Percentiles rank a stretch among this genome's conserved stretches.
Evolutionary conservation across 2,113 vertebrate species (phyloP).

Genomic region (Lepidiolamprologus cunningtoni): DNA sequence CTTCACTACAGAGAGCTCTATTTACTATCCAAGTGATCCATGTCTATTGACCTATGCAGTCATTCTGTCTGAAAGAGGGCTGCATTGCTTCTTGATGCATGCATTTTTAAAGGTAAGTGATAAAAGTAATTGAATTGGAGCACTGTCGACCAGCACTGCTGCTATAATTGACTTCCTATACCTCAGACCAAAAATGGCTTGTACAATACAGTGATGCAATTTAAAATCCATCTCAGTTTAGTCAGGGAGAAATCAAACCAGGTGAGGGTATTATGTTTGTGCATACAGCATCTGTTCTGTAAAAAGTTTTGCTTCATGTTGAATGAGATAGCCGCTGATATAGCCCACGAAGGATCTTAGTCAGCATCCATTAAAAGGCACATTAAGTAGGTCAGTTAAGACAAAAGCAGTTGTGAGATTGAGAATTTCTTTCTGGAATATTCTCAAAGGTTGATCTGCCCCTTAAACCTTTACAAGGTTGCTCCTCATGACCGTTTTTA

Average conservation of each 20-base stretch:
- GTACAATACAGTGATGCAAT: background rate
- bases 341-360: background rate
- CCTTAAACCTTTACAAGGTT: background rate
- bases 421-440: background rate
- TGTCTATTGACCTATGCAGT: background rate
- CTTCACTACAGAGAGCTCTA: background rate
- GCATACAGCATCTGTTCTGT: background rate
- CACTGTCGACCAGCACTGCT: background rate
- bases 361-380: background rate
- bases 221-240: slow-evolving; percentile 15
- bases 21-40: background rate
- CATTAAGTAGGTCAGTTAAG: background rate
- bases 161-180: slow-evolving; percentile 10
- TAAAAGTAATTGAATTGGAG: slow-evolving; percentile 33
- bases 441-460: background rate
- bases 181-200: background rate
- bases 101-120: slow-evolving; percentile 5
- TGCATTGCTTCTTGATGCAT: background rate
- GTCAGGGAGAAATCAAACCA: slow-evolving; percentile 5
- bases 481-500: background rate
- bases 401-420: background rate
- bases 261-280: background rate
- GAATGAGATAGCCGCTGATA: background rate
- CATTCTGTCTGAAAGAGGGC: background rate
- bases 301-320: background rate